phyloP scores from a whole-genome alignment of 92 coral and sea anemone genomes.

The Heliopora coerulea region DNA sequence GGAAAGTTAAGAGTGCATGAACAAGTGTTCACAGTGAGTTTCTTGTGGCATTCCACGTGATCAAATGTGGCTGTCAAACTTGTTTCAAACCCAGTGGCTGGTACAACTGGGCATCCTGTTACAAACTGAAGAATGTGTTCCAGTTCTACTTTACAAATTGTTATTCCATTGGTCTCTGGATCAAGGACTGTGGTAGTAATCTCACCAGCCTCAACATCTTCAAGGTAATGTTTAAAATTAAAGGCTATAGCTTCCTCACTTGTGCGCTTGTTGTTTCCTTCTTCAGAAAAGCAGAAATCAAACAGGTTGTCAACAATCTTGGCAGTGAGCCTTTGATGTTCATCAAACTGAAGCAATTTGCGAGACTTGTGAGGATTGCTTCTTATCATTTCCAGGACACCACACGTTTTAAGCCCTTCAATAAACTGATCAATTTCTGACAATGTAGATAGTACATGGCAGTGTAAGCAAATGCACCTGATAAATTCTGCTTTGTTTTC shows the following conservation, averaged over 20 bases:
- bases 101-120: slow-evolving; percentile 18
- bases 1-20: slow-evolving; percentile 15
- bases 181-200: not conserved
- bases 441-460: slow-evolving; percentile 3
- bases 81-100: slow-evolving; percentile 14
- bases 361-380: slow-evolving; percentile 11
- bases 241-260: slow-evolving; percentile 26
- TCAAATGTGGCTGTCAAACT: slow-evolving; percentile 4
- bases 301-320: slow-evolving; percentile 28
- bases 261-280: slow-evolving; percentile 20
- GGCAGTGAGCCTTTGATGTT: slow-evolving; percentile 10
- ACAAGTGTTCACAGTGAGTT: slow-evolving; percentile 29
- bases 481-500: slow-evolving; percentile 10
- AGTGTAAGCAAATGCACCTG: slow-evolving; percentile 11
- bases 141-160: not conserved
- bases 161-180: not conserved
- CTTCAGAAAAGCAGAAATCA: slow-evolving; percentile 1
- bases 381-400: slow-evolving; percentile 5
- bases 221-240: slow-evolving; percentile 14
- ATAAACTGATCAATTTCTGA: slow-evolving; percentile 22
- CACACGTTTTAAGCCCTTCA: slow-evolving; percentile 2
- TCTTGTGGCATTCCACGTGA: slow-evolving; percentile 1
- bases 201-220: slow-evolving; percentile 30
- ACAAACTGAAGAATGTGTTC: slow-evolving; percentile 24
- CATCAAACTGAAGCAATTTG: slow-evolving; percentile 3